Evolutionary conservation across 1,140 invertebrate genomes (phyloP).

Genomic region (Apolygus lucorum): DNA sequence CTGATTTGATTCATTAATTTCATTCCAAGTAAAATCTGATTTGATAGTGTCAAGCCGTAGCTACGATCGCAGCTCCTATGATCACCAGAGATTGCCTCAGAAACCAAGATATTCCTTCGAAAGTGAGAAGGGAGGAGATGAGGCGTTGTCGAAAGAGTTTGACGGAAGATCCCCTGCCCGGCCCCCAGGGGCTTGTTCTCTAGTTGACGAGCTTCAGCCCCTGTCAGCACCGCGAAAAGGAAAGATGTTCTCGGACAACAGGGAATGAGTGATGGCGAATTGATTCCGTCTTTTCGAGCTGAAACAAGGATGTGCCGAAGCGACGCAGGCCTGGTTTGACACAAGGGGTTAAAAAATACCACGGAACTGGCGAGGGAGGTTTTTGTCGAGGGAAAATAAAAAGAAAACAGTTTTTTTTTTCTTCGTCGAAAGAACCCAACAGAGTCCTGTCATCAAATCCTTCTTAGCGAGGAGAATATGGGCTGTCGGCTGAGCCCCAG

Average conservation of each 20-base stretch:
- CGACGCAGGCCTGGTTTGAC: no score
- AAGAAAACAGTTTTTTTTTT: background rate
- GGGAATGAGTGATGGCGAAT: background rate
- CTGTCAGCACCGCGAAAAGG: background rate
- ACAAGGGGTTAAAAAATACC: no score
- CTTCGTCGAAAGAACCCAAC: background rate
- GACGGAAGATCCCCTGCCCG: background rate
- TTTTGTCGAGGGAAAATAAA: background rate
- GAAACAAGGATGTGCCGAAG: no score
- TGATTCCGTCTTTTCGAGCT: background rate
- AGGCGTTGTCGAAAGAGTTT: no score
- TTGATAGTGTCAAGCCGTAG: no score
- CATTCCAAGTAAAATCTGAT: no score
- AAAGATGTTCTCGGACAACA: background rate
- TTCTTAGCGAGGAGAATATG: background rate
- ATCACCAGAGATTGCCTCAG: no score
- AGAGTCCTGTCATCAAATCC: background rate
- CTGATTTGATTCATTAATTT: no score
- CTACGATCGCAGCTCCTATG: no score
- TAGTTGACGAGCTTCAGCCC: background rate
- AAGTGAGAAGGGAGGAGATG: no score
- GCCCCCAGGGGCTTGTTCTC: background rate
- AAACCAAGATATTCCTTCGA: no score
- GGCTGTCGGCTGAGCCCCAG: background rate
- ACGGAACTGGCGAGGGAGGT: background rate